A percentile compares a stretch with the other conserved stretches of the same genome.
phyloP scores from a whole-genome alignment of 1,140 invertebrate species.

The Odontomachus brunneus region DNA sequence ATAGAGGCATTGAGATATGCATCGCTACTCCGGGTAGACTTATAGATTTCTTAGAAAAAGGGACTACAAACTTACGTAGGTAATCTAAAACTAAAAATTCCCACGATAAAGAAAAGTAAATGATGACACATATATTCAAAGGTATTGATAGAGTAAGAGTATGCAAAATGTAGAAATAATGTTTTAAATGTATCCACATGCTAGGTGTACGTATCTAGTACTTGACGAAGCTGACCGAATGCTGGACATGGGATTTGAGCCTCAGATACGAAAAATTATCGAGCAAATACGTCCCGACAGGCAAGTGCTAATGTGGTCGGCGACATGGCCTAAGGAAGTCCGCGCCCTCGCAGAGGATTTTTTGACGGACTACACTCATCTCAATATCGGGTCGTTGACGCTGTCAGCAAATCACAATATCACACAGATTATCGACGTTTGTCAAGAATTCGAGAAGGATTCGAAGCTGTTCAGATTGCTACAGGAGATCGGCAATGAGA shows the following conservation, averaged over 20 bases:
- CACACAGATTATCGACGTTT: constrained; percentile 97
- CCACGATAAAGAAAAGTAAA: constrained; percentile 20
- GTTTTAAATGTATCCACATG: not conserved
- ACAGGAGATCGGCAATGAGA: constrained; percentile 94
- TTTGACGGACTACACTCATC: constrained; percentile 94
- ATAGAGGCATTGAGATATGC: constrained; percentile 95
- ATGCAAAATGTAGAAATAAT: constrained; percentile 22
- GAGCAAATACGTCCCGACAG: constrained; percentile 97
- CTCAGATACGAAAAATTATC: constrained; percentile 99
- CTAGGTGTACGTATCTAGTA: constrained; percentile 97
- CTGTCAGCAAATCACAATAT: constrained; percentile 99
- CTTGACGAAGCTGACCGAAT: constrained; percentile 99
- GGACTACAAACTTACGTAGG: constrained; percentile 94
- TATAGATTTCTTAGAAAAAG: constrained; percentile 97
- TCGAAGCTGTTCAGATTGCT: constrained; percentile 93
- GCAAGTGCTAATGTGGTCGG: constrained; percentile 99
- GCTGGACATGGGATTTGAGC: constrained; percentile 99
- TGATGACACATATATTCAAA: constrained; percentile 13
- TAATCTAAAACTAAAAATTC: constrained; percentile 43
- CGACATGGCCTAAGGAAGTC: constrained; percentile 99
- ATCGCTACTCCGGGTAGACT: constrained; percentile 98
- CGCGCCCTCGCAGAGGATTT: constrained; percentile 97
- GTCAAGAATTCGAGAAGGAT: constrained; percentile 95
- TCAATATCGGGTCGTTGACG: constrained; percentile 97
- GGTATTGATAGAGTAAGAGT: constrained; percentile 7